Base-by-base conservation (phyloP, 2,113 vertebrate species). In the Tylochromis polylepis region DNA sequence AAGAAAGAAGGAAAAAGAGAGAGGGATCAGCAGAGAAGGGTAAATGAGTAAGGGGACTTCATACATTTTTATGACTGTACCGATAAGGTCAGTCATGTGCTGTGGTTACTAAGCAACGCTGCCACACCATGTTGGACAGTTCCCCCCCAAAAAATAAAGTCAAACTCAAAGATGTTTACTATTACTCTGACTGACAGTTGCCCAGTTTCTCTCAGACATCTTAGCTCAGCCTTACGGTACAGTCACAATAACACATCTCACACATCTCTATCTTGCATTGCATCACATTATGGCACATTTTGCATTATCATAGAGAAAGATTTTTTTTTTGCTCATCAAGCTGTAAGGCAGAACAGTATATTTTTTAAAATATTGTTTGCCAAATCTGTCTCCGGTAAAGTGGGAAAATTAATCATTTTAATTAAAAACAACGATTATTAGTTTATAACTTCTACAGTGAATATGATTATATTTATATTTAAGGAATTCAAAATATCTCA, bases 41-140 rank as follows among this genome's bases (percentile, higher is more conserved):
- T 89, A 93, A 94, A 96, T 94, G 91, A 95, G 95, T 96, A 93
- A 94, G 93, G 93, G 88, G 91, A 90, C 95, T 96, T 96, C 95
- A 96, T 96, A 94, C 95, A 96, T 96, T 96, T 96, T 96, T 94
- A 96, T 96, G 95, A 96, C 95, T 87, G 77, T 88, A 91, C 87
- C 70, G 91, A 94, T 96, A 96, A 96, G 95, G 95, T 96, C 96
- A 96, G 92, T 94, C 93, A 95, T 95, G 95, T 96, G 94, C 94
- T 93, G 80, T 93, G 85, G 96, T 96, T 96, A 96, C 96, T 96
- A 96, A 94, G 95, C 96, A 96, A 96, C 96, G 85, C 92, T 92
- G 95, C 87, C 90, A 93, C 89, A 94, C 91, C 79, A 84, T 90
- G 92, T 94, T 94, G 92, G 96, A 95, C 94, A 93, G 91, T 91